Base-by-base conservation (phyloP, 2,113 vertebrate species). In the Saguinus imperator region DNA sequence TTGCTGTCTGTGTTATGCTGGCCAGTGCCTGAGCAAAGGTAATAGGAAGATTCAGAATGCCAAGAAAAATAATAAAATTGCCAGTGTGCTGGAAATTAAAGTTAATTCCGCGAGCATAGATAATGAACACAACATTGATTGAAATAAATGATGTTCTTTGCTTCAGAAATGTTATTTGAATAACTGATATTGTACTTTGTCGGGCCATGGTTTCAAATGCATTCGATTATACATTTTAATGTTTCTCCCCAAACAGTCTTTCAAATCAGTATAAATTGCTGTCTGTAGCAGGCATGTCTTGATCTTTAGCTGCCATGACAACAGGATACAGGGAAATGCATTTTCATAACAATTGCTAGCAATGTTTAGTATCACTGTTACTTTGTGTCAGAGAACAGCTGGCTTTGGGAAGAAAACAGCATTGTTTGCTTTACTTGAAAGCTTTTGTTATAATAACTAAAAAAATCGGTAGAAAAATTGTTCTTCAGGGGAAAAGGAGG, bases 301-400 rank as follows among this genome's bases (percentile, higher is more conserved):
- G 97, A 97, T 98, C 96, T 98, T 98, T 96, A 97, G 96, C 97
- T 98, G 97, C 97, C 95, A 98, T 98, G 98, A 98, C 98, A 98
- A 98, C 94, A 97, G 92, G 89, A 94, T 96, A 79, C 95, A 97
- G 96, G 97, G 95, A 98, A 98, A 98, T 96, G 79, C 80, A 98
- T 99, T 98, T 98, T 98, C 97, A 97, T 98, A 98, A 98, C 98
- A 98, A 98, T 98, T 92, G 97, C 89, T 81, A 82, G 91, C 94
- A 96, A 66, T 96, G 96, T 98, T 98, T 98, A 97, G 97, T 94
- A 98, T 98, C 96, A 90, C 50, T 96, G 95, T 83, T 96, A 72
- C 91, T 98, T 96, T 97, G 87, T 92, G 92, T 98, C 95, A 90
- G 68, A 94, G 91, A 85, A 93, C 79, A 96, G 87, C 96, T 97